phyloP scores from a whole-genome alignment of 2,797 vertebrate species.

The Cyclopterus lumpus region DNA sequence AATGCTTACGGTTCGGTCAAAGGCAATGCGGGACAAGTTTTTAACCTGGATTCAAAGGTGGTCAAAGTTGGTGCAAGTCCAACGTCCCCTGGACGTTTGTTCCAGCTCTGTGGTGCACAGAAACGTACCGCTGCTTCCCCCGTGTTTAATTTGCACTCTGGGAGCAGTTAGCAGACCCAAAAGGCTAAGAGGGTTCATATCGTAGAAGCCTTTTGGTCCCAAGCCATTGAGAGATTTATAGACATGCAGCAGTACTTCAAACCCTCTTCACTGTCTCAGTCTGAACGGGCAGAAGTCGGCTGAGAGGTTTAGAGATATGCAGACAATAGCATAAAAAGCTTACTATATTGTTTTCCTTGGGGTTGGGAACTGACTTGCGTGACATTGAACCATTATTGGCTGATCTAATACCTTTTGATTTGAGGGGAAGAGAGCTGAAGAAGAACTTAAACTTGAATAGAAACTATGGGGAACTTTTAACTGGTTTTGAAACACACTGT shows the following conservation, averaged over 20 bases:
- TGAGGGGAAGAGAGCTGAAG: background rate
- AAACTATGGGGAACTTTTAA: too few relatives aligned
- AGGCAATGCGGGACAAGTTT: background rate
- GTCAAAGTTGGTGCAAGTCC: background rate
- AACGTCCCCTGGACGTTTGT: background rate
- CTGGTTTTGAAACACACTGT: background rate
- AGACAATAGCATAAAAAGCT: background rate
- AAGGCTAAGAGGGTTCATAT: background rate
- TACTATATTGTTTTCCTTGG: background rate
- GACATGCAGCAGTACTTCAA: background rate
- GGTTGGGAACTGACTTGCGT: background rate
- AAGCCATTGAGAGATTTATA: constrained; percentile 1
- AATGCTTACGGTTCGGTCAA: background rate
- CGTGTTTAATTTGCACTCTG: background rate
- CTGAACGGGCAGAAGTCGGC: background rate
- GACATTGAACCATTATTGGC: background rate
- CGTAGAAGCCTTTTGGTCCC: background rate
- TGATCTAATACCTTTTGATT: background rate
- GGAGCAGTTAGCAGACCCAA: constrained; percentile 10
- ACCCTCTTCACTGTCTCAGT: background rate
- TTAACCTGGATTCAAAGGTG: background rate
- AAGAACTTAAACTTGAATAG: background rate
- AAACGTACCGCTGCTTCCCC: background rate
- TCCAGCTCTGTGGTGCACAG: constrained; percentile 5
- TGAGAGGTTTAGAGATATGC: background rate